Base-by-base conservation (phyloP, 2,113 vertebrate genomes). In the Ochotona curzoniae region DNA sequence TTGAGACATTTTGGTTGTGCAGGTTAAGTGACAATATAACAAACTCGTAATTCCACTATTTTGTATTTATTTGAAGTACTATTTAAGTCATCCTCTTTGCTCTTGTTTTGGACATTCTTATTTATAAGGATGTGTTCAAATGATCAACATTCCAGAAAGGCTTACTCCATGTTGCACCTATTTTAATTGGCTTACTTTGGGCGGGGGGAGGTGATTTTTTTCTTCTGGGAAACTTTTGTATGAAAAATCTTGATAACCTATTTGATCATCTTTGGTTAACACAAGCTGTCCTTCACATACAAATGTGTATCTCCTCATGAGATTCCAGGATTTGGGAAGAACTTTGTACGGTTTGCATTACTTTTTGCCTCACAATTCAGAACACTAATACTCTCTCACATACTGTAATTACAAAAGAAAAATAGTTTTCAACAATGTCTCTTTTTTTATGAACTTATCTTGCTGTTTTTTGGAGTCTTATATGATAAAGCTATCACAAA, bases 341-440 rank as follows among this genome's bases (percentile, higher is more conserved):
- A 10, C 0, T 63, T 85, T 93, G 69, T 90, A 71, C 88, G 35
- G 89, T 93, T 96, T 38, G 95, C 74, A 89, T 70, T 64, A 78
- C 51, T 92, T 97, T 96, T 57, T 17, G 30, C n/a, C 25, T 57
- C 69, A 71, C 89, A 38, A 87, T 12, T 89, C 85, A 96, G 74
- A 10, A 35, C 81, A 86, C 82, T 32, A 49, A 76, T 47, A 12
- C 86, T 89, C 69, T 93, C 85, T 18, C 82, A 38, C 84, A 87
- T 21, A 89, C 71, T 87, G 0, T 83, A 78, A 51, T 94, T 74
- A 69, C 11, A 76, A 94, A 75, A 82, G 1, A 1, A 67, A 89
- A 82, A 54, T 70, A 67, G 88, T 93, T 93, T 94, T 71, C 25
- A 92, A 38, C 35, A 93, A 75, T 95, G 38, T 87, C 17, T 87